Evolutionary conservation across 2,888 invertebrate species (phyloP).

Genomic region (Cyrtodaria siliqua): DNA sequence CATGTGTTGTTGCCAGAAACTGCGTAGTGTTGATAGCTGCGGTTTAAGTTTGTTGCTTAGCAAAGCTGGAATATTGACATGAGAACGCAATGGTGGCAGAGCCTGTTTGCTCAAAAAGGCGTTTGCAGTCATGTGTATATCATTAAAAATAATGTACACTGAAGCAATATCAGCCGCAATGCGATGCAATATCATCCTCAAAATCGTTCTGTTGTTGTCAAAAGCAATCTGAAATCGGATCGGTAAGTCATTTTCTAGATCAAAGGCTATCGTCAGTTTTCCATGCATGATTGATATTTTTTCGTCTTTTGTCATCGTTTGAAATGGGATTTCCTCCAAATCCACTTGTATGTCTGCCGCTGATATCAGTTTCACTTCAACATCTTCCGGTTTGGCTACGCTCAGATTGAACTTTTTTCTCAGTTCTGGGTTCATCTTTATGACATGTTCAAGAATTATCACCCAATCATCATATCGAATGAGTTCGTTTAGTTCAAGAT

Average conservation of each 20-base stretch:
- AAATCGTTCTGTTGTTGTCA: background rate
- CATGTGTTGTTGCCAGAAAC: no score
- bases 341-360: background rate
- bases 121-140: background rate
- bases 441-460: constrained; percentile 8
- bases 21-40: no score
- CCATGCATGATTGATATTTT: background rate
- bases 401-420: background rate
- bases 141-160: constrained; percentile 1
- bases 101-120: background rate
- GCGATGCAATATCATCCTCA: constrained; percentile 10
- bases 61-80: background rate
- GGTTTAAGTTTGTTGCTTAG: background rate
- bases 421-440: constrained; percentile 19
- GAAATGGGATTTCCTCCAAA: background rate
- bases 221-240: constrained; percentile 1
- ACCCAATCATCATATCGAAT: constrained; percentile 3
- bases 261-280: background rate
- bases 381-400: background rate
- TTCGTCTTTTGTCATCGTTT: no score
- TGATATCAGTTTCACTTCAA: constrained; percentile 4
- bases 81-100: background rate
- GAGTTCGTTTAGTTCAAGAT: constrained; percentile 1
- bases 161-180: constrained; percentile 5
- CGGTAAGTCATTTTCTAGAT: background rate